A percentile compares a stretch with the other conserved stretches of the same genome.
Conservation (phyloP, 2,888 invertebrate genomes). For the Tenthredo mesomela region DNA sequence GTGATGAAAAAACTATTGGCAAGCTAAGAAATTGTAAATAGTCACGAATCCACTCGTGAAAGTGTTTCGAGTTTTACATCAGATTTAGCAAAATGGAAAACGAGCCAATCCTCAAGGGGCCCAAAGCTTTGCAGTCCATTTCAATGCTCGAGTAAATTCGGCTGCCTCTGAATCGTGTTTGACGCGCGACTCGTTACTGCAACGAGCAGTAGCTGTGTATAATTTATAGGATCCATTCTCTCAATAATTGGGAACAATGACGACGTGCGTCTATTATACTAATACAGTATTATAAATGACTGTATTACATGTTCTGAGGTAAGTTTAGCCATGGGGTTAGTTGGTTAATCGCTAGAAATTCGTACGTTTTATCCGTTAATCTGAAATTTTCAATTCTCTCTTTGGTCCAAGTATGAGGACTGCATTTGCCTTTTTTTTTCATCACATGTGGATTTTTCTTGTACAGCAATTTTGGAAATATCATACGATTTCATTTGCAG, state of each 20-base stretch:
- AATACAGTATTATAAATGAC: not conserved
- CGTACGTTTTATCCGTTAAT: not conserved
- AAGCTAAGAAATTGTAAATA: conserved; percentile 13
- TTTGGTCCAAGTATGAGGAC: not conserved
- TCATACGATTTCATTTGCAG: not conserved
- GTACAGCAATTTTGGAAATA: not conserved
- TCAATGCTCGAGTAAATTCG: conserved; percentile 24
- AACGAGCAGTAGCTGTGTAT: conserved; percentile 20
- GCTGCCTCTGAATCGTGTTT: conserved; percentile 29
- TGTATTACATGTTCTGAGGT: not conserved
- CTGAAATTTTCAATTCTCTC: not conserved
- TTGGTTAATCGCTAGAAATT: not conserved
- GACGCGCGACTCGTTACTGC: conserved; percentile 38
- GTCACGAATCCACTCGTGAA: conserved; percentile 12
- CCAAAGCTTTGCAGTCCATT: conserved; percentile 22
- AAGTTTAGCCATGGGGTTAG: not conserved
- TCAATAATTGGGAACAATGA: conserved; percentile 37
- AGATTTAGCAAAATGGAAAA: conserved; percentile 15
- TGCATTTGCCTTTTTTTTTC: not conserved
- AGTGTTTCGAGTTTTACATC: not conserved
- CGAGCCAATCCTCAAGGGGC: conserved; percentile 31
- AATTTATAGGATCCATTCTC: conserved; percentile 20
- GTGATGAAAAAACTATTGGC: not conserved
- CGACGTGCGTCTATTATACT: conserved; percentile 7
- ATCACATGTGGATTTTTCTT: not conserved